Conservation (phyloP, 2,113 vertebrate genomes). For the Bufo gargarizans region DNA sequence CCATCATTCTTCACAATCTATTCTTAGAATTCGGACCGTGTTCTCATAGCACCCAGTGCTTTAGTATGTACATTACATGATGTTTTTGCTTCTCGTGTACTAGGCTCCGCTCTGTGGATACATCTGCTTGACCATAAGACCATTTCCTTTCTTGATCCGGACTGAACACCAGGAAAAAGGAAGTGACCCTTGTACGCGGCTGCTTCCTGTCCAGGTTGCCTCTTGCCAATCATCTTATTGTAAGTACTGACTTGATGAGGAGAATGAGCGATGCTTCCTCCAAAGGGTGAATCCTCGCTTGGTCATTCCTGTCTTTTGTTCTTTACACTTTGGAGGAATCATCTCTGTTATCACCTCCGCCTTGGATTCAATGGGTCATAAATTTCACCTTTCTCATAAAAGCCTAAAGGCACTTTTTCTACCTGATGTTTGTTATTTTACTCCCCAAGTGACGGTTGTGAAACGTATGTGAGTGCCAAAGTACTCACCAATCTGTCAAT, state of each 20-base stretch:
- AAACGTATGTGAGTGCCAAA: slow-evolving; percentile 10
- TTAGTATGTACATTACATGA: background rate
- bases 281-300: slow-evolving; percentile 41
- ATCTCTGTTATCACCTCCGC: slow-evolving; percentile 56
- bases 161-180: slow-evolving; percentile 38
- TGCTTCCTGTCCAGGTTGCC: slow-evolving; percentile 41
- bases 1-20: no score
- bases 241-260: slow-evolving; percentile 11
- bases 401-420: background rate
- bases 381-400: slow-evolving; percentile 55
- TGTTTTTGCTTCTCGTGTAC: background rate
- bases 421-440: slow-evolving; percentile 49
- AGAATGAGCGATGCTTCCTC: slow-evolving; percentile 45
- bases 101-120: slow-evolving; percentile 1
- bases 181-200: slow-evolving; percentile 30
- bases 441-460: slow-evolving; percentile 22
- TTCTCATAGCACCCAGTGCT: background rate
- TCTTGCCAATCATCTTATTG: slow-evolving; percentile 54
- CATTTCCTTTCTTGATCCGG: slow-evolving; percentile 50
- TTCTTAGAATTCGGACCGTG: background rate
- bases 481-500: slow-evolving; percentile 53
- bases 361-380: slow-evolving; percentile 52
- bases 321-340: slow-evolving; percentile 41
- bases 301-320: slow-evolving; percentile 54
- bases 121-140: slow-evolving; percentile 40